These are phyloP conservation scores for Pandemis heparana DNA, from an alignment of 2,888 invertebrate species.

Conservation along the genomic window DNA sequence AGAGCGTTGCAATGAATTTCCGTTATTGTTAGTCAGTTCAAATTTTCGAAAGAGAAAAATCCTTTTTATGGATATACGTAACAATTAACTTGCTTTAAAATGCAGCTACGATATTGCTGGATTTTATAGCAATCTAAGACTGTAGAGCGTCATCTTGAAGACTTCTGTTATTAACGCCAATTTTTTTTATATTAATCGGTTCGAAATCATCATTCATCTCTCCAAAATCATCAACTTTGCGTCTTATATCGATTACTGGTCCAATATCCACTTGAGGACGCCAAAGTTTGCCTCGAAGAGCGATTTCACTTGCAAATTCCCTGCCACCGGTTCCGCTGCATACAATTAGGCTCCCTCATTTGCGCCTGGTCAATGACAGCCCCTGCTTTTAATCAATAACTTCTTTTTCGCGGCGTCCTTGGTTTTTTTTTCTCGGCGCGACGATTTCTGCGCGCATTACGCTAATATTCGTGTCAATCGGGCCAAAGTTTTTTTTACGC, in stretches of 20 bases:
- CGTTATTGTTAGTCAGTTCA: no score
- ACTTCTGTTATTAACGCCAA: neutral
- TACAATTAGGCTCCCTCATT: conserved; percentile 85
- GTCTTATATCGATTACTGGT: conserved; percentile 4
- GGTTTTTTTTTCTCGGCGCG: conserved; percentile 83
- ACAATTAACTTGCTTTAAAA: neutral
- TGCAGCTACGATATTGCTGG: no score
- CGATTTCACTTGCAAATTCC: conserved; percentile 37
- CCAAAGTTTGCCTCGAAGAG: conserved; percentile 14
- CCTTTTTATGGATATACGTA: no score
- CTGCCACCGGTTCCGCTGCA: conserved; percentile 70
- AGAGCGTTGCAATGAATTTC: no score
- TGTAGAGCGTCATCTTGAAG: neutral
- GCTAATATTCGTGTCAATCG: conserved; percentile 80
- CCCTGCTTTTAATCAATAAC: conserved; percentile 84
- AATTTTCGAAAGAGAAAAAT: no score
- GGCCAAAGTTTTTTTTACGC: conserved; percentile 64
- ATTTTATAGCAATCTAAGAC: neutral
- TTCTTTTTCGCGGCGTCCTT: conserved; percentile 85
- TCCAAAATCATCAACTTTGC: neutral
- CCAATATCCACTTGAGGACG: conserved; percentile 24
- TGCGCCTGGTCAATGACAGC: conserved; percentile 85
- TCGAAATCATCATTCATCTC: neutral
- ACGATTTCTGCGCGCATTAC: conserved; percentile 83
- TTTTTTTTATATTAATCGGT: neutral